Evolutionary conservation across 2,888 invertebrate genomes (phyloP), one percentile per base, ranked within the genome.

Genomic region (Leptopilina myrica): DNA sequence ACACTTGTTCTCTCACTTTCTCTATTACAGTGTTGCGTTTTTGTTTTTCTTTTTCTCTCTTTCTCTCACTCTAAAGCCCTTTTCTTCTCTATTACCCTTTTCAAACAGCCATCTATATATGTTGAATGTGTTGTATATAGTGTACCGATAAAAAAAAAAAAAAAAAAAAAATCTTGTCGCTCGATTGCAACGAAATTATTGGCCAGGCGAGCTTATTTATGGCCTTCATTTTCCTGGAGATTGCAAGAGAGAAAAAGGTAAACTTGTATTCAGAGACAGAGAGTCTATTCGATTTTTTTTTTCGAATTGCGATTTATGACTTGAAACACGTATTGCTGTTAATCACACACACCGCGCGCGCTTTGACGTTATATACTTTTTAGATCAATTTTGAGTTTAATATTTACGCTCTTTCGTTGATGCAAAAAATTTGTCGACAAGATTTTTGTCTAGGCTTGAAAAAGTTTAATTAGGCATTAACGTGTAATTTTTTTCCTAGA

Each of bases 201-300:
- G 89, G 86, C 84, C 87, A 86, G 83, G 85, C 86, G 86, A 82
- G 86, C 86, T 89, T 89, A 89, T 89, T 89, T 89, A 89, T 89
- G 86, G 89, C 85, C 84, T 89, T 89, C 88, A 89, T 89, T 89
- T 88, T 87, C 53, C 83, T 82, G 53, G 81, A 83, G 82, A 83
- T 82, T 82, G 83, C 81, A 75, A 75, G 43, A 78, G 67, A 76
- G 64, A 75, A 76, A 76, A 78, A 77, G 66, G 62, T 56, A 73
- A 56, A 15, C 78, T n/a, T 76, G 64, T 64, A 64, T 75, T 26
- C 20, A 66, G 46, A 43, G 75, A 76, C 64, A 77, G 76, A 76
- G 77, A 76, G 75, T 43, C 76, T 53, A 77, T 73, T 65, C 9
- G 77, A 1, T 20, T 20, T n/a, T 43, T 77, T 77, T 79, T 79